A percentile compares a stretch with the other conserved stretches of the same genome.
Conservation (phyloP, 92 coral and sea anemone genomes). For the Plumapathes pennacea region DNA sequence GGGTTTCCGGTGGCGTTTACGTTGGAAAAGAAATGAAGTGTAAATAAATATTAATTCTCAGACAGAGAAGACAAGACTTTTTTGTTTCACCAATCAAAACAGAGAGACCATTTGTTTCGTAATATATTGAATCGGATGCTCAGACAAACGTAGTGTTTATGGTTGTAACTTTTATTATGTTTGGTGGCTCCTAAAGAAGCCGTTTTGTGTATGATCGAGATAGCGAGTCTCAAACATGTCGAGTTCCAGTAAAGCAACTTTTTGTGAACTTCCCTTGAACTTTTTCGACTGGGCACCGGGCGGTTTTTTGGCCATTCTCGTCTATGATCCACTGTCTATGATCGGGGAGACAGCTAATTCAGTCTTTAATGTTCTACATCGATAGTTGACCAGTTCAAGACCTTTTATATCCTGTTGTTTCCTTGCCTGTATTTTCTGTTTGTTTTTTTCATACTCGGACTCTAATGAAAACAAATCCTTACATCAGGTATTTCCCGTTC, state of each 20-base stretch:
- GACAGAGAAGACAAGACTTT: too few species aligned
- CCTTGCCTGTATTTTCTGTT: too few species aligned
- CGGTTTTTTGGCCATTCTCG: slow-evolving; percentile 9
- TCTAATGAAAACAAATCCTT: too few species aligned
- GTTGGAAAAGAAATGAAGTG: too few species aligned
- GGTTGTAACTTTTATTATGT: slow-evolving; percentile 1
- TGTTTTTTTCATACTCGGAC: too few species aligned
- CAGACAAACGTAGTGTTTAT: background rate
- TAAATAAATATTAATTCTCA: too few species aligned
- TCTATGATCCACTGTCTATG: slow-evolving; percentile 33
- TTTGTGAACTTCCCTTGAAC: slow-evolving; percentile 26
- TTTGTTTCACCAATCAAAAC: too few species aligned
- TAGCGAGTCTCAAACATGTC: background rate
- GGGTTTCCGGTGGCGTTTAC: too few species aligned
- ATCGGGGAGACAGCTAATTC: slow-evolving; percentile 12
- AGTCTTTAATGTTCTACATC: slow-evolving; percentile 24
- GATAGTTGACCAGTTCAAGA: too few species aligned
- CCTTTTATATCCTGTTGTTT: too few species aligned
- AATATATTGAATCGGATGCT: background rate
- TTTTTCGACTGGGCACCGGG: slow-evolving; percentile 29
- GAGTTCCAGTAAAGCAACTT: slow-evolving; percentile 17
- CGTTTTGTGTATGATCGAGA: slow-evolving; percentile 5
- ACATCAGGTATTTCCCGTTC: too few species aligned
- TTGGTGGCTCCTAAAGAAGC: slow-evolving; percentile 46
- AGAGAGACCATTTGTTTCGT: background rate